These are phyloP conservation scores for Setipinna tenuifilis DNA, from an alignment of 2,797 vertebrate species.

Conservation along the genomic window DNA sequence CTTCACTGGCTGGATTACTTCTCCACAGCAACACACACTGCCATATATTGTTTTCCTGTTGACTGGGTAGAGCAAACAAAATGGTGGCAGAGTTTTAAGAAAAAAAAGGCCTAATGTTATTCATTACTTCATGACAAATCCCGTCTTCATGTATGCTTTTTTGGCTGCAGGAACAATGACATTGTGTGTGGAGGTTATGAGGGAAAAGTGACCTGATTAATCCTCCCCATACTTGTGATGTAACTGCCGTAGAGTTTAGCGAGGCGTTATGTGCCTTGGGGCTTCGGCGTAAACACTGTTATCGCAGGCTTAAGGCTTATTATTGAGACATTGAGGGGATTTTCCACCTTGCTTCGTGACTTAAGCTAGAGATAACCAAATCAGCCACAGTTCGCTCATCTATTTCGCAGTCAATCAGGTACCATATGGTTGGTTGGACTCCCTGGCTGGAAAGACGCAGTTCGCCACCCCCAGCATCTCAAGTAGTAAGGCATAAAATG, in stretches of 20 bases:
- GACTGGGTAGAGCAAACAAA: not conserved
- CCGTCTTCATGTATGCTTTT: slow-evolving; percentile 8
- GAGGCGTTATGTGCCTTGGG: not conserved
- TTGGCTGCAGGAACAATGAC: not conserved
- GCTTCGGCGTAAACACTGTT: slow-evolving; percentile 32
- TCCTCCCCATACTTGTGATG: not conserved
- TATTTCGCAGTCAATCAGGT: slow-evolving; percentile 33
- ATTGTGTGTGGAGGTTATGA: not conserved
- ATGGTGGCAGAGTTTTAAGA: not conserved
- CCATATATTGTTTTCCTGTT: not conserved
- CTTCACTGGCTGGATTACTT: not conserved
- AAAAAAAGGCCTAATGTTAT: slow-evolving; percentile 11
- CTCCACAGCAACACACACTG: not conserved
- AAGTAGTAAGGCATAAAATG: not conserved
- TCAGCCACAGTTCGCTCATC: not conserved
- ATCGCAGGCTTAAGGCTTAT: not conserved
- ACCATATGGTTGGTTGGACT: not conserved
- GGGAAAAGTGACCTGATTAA: slow-evolving; percentile 22
- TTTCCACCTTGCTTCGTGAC: slow-evolving; percentile 15
- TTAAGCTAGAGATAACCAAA: slow-evolving; percentile 33
- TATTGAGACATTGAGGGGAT: slow-evolving; percentile 30
- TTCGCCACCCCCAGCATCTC: not conserved
- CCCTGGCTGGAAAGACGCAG: not conserved
- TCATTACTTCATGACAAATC: slow-evolving; percentile 19
- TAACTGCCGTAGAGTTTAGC: not conserved